Evolutionary conservation across 2,888 invertebrate genomes (phyloP).

Genomic region (Amblyjoppa proteus): DNA sequence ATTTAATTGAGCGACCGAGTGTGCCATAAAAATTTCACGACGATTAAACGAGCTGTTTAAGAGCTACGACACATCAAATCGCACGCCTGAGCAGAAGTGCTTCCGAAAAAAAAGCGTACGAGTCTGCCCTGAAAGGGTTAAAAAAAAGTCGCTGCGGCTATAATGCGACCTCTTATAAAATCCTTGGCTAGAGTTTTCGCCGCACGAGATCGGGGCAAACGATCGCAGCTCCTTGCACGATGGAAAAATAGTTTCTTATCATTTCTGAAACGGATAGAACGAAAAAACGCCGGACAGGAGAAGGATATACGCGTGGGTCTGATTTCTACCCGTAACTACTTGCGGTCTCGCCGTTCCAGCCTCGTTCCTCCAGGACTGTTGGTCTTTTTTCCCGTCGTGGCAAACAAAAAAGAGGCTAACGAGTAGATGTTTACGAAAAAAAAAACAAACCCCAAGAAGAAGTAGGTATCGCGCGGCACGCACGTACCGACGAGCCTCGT

Average conservation of each 20-base stretch:
- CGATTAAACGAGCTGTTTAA: neutral
- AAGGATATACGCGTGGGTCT: constrained; percentile 35
- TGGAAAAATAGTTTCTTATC: constrained; percentile 50
- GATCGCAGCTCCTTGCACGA: constrained; percentile 29
- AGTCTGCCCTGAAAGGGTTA: neutral
- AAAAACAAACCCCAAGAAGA: constrained; percentile 32
- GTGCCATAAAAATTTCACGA: neutral
- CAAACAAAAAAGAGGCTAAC: constrained; percentile 57
- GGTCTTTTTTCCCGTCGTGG: constrained; percentile 16
- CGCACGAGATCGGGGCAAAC: constrained; percentile 31
- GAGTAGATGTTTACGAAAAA: constrained; percentile 50
- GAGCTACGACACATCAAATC: neutral
- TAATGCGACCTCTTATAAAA: neutral
- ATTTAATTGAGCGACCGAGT: neutral
- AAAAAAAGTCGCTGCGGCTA: neutral
- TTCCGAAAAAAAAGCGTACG: neutral
- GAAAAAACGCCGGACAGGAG: constrained; percentile 45
- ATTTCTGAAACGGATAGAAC: constrained; percentile 23
- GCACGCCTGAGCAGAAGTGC: neutral
- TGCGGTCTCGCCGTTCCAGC: constrained; percentile 19
- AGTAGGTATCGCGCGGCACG: constrained; percentile 58
- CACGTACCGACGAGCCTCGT: constrained; percentile 70
- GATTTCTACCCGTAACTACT: constrained; percentile 20
- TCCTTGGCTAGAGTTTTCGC: neutral
- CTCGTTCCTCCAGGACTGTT: constrained; percentile 15